phyloP scores from a whole-genome alignment of 1,140 invertebrate genomes.

The Trichonephila clavipes region DNA sequence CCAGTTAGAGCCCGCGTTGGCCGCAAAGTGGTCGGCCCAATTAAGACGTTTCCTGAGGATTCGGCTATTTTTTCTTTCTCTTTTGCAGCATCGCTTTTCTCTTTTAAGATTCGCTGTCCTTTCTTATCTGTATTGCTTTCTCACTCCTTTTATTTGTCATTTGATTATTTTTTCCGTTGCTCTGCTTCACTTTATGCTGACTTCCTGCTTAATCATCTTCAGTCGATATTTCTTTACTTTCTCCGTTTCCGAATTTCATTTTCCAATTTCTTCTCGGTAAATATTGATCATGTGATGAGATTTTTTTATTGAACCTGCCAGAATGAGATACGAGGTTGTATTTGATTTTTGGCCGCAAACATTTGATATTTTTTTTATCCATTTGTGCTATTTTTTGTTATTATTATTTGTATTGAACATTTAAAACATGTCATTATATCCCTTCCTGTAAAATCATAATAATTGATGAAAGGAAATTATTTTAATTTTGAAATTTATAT shows the following conservation, averaged over 20 bases:
- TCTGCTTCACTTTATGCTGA: slow-evolving; percentile 71
- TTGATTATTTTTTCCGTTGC: background rate
- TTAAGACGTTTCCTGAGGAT: slow-evolving; percentile 75
- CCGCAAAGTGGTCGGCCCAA: slow-evolving; percentile 75
- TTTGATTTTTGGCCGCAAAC: too few species aligned
- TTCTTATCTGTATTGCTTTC: background rate
- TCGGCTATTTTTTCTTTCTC: slow-evolving; percentile 43
- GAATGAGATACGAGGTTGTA: too few species aligned
- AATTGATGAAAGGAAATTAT: too few species aligned
- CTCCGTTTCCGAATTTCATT: slow-evolving; percentile 70
- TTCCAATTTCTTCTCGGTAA: slow-evolving; percentile 45
- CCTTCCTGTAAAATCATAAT: too few species aligned
- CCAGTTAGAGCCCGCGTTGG: slow-evolving; percentile 42
- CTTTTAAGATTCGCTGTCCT: slow-evolving; percentile 17
- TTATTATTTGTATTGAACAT: too few species aligned
- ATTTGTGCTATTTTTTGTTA: too few species aligned
- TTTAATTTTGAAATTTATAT: too few species aligned
- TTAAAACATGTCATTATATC: too few species aligned
- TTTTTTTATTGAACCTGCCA: background rate
- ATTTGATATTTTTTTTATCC: too few species aligned
- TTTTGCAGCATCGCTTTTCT: slow-evolving; percentile 31
- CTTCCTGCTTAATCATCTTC: slow-evolving; percentile 51
- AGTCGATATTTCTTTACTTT: slow-evolving; percentile 48
- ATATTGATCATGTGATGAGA: background rate
- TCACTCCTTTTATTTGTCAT: slow-evolving; percentile 9